A percentile compares a stretch with the other conserved stretches of the same genome.
Evolutionary conservation across 1,140 invertebrate species (phyloP).

Genomic region (Drosophila neocordata): DNA sequence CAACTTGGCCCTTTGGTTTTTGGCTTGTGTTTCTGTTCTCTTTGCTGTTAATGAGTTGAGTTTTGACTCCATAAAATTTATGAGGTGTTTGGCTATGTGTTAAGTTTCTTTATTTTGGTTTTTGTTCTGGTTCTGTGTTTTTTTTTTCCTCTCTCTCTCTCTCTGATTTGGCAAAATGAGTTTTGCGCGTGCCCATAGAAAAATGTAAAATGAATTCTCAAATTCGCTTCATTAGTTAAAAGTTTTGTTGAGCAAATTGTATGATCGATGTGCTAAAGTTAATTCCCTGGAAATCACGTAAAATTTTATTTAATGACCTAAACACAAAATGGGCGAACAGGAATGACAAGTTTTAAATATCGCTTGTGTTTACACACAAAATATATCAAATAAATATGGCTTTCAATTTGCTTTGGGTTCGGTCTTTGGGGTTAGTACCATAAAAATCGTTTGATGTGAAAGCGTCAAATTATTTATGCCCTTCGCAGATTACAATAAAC

Average conservation of each 20-base stretch:
- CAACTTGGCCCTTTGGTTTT: constrained; percentile 16
- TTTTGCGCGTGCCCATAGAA: constrained; percentile 53
- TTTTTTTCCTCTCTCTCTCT: constrained; percentile 1
- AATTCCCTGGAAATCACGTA: constrained; percentile 62
- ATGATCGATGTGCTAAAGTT: constrained; percentile 60
- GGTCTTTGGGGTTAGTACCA: constrained; percentile 22
- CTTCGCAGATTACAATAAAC: constrained; percentile 67
- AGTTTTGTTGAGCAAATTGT: constrained; percentile 62
- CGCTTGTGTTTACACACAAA: constrained; percentile 40
- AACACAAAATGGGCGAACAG: constrained; percentile 46
- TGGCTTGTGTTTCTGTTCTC: constrained; percentile 27
- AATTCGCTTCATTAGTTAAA: constrained; percentile 56
- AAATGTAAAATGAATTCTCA: constrained; percentile 26
- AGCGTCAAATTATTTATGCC: constrained; percentile 76
- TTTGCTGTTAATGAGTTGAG: constrained; percentile 62
- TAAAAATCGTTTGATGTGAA: constrained; percentile 47
- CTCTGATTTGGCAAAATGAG: constrained; percentile 11
- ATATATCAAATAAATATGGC: constrained; percentile 17
- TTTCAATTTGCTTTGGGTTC: constrained; percentile 9
- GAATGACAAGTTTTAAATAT: constrained; percentile 68
- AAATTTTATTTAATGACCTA: constrained; percentile 48
- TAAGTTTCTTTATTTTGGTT: constrained; percentile 48
- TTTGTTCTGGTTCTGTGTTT: constrained; percentile 10
- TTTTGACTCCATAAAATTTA: constrained; percentile 68
- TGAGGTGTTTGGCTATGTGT: constrained; percentile 78